phyloP scores from a whole-genome alignment of 1,140 invertebrate species.

The Sminthurides bifidus region DNA sequence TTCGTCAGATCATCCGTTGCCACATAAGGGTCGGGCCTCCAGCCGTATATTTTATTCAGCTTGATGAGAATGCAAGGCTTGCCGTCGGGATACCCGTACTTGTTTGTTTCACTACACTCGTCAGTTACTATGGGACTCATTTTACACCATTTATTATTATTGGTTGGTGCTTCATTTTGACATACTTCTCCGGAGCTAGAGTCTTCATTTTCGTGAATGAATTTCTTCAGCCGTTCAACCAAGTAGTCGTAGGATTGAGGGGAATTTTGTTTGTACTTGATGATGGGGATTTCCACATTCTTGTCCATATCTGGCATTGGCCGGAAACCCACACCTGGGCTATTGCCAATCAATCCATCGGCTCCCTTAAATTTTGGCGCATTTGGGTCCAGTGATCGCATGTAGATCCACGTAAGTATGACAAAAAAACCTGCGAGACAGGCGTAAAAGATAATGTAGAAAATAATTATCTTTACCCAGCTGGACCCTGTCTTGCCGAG shows the following conservation, averaged over 20 bases:
- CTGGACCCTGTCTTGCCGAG: slow-evolving; percentile 55
- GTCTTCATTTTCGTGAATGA: slow-evolving; percentile 51
- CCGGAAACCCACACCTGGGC: slow-evolving; percentile 47
- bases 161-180: background rate
- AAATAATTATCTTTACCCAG: slow-evolving; percentile 81
- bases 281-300: slow-evolving; percentile 81
- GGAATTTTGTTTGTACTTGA: slow-evolving; percentile 75
- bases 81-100: slow-evolving; percentile 58
- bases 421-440: slow-evolving; percentile 77
- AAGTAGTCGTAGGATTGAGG: slow-evolving; percentile 64
- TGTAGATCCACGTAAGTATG: slow-evolving; percentile 82
- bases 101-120: slow-evolving; percentile 35
- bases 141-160: background rate
- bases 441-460: slow-evolving; percentile 86
- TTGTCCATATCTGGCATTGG: slow-evolving; percentile 67
- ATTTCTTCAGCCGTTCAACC: slow-evolving; percentile 60
- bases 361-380: slow-evolving; percentile 25
- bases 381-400: slow-evolving; percentile 72
- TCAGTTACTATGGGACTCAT: background rate
- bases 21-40: slow-evolving; percentile 1
- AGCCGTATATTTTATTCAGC: slow-evolving; percentile 49
- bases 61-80: slow-evolving; percentile 76
- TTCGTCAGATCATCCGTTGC: background rate
- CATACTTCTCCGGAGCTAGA: background rate
- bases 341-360: slow-evolving; percentile 9